These are phyloP conservation scores for Lithophane ornitopus DNA, from an alignment of 2,888 invertebrate genomes.

Conservation along the genomic window DNA sequence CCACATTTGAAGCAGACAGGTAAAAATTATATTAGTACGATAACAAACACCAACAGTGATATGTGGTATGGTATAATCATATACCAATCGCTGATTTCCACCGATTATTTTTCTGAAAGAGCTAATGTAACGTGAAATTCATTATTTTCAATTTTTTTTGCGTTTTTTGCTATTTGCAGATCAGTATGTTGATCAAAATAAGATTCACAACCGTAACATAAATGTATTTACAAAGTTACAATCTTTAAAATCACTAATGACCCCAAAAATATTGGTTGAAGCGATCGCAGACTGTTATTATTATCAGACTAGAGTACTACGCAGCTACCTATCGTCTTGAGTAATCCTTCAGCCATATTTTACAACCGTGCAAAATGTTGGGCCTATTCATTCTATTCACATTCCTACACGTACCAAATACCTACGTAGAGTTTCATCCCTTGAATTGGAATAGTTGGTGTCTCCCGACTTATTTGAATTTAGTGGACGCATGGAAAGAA, in stretches of 20 bases:
- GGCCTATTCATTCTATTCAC: not conserved
- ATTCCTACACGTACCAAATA: slow-evolving; percentile 27
- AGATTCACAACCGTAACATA: too few relatives aligned
- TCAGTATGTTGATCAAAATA: too few relatives aligned
- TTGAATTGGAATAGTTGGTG: slow-evolving; percentile 27
- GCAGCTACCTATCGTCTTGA: not conserved
- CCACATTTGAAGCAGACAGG: not conserved
- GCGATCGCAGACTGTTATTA: not conserved
- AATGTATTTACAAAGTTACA: too few relatives aligned
- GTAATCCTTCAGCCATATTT: not conserved
- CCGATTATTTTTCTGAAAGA: too few relatives aligned
- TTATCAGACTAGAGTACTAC: not conserved
- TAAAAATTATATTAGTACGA: too few relatives aligned
- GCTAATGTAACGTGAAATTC: too few relatives aligned
- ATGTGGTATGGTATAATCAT: too few relatives aligned
- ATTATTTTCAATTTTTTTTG: too few relatives aligned
- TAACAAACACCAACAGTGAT: too few relatives aligned
- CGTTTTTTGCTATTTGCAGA: too few relatives aligned
- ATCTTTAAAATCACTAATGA: not conserved
- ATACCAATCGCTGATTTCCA: too few relatives aligned
- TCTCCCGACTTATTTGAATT: slow-evolving; percentile 18
- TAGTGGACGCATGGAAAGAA: not conserved
- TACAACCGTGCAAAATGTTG: not conserved
- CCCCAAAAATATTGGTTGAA: not conserved
- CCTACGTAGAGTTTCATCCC: slow-evolving; percentile 16